Percentiles rank a stretch among this genome's conserved stretches.
Conservation (phyloP, 2,113 vertebrate species). For the Festucalex cinctus region DNA sequence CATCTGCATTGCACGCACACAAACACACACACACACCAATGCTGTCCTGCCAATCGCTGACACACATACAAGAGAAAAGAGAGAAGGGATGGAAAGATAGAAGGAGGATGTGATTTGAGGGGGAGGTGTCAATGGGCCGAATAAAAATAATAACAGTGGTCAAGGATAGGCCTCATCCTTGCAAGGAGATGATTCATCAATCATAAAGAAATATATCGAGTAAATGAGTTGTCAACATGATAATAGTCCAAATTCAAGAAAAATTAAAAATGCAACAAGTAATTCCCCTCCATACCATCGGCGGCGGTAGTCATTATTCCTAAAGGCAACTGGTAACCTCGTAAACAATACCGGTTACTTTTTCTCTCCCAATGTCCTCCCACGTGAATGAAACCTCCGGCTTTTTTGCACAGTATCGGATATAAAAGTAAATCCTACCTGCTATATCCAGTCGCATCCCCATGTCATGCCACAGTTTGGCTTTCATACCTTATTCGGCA, state of each 20-base stretch:
- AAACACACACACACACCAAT: conserved; percentile 47
- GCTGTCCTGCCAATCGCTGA: conserved; percentile 57
- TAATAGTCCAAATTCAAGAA: background rate
- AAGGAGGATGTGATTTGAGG: conserved; percentile 43
- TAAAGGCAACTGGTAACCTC: too few relatives aligned
- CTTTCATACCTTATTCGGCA: too few relatives aligned
- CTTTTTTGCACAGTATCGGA: too few relatives aligned
- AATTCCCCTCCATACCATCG: too few relatives aligned
- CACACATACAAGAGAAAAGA: conserved; percentile 9
- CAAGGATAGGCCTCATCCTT: background rate
- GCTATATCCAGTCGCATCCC: too few relatives aligned
- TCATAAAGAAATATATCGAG: background rate
- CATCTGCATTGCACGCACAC: conserved; percentile 21
- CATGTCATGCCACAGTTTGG: too few relatives aligned
- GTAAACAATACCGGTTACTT: too few relatives aligned
- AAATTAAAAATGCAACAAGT: too few relatives aligned
- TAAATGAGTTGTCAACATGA: background rate
- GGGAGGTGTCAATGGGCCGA: conserved; percentile 31
- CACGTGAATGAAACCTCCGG: too few relatives aligned
- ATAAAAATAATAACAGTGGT: background rate
- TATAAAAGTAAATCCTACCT: too few relatives aligned
- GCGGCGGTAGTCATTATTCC: too few relatives aligned
- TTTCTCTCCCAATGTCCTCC: too few relatives aligned
- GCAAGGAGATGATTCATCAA: background rate
- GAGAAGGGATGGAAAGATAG: conserved; percentile 34